Base-by-base conservation (phyloP, 2,888 invertebrate genomes). In the Digitonthophagus gazella region DNA sequence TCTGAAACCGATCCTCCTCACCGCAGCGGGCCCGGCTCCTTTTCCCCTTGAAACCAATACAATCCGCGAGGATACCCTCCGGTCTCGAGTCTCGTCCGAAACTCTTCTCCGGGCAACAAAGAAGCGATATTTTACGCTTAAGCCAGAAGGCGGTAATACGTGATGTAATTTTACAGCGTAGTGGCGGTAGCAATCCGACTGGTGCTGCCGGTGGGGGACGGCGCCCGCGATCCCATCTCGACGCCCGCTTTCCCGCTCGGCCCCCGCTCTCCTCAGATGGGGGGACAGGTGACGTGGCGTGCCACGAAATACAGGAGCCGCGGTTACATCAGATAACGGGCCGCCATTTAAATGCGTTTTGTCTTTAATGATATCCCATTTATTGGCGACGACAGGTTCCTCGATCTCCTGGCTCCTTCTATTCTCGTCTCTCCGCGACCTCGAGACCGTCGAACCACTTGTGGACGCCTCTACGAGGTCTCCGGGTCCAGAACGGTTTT, bases 301-400 rank as follows among this genome's bases (percentile, higher is more conserved):
- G 71, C 69, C 74, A 74, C 72, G 74, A 73, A 73, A 71, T 72
- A 72, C 71, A 72, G 71, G 69, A 72, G 71, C 71, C 71, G 74
- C 73, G 74, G 74, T 71, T 74, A 69, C 72, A 75, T 77, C 76
- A 75, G 75, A 77, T 77, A 77, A 76, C 74, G 67, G 72, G 73
- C 72, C 74, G 74, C 72, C 72, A 75, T 76, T 77, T 76, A 74
- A 76, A 77, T 76, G 73, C 74, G 75, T 76, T 76, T 76, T 77
- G 76, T 76, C 76, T 76, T 75, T 76, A 77, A 76, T 76, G 75
- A 76, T 74, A 65, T 70, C 71, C 71, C 75, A 74, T 73, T 74
- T 74, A 75, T 75, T 74, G 68, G 69, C 18, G 61, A 16, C 61
- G 61, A 61, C 19, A 61, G 61, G 1, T 15, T 18, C 61, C 61